These are phyloP conservation scores for Cactoblastis cactorum DNA, from an alignment of 2,888 invertebrate genomes.

Conservation along the genomic window DNA sequence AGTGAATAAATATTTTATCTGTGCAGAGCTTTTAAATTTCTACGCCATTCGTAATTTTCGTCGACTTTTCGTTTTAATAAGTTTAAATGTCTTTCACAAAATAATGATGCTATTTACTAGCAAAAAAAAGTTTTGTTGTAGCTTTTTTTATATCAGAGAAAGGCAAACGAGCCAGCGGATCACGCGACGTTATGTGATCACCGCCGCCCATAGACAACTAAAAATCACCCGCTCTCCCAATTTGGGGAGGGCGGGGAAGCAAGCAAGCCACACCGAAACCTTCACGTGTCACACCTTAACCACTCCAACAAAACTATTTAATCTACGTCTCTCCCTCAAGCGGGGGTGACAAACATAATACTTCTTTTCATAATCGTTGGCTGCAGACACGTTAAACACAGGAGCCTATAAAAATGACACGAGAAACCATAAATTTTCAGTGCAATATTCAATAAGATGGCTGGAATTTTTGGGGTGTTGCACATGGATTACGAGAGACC, in stretches of 20 bases:
- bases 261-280: conserved; percentile 13
- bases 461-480: conserved; percentile 24
- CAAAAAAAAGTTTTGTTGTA: no score
- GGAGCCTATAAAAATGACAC: conserved; percentile 69
- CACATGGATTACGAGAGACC: neutral
- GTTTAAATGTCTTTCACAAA: no score
- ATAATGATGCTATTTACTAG: no score
- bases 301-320: conserved; percentile 19
- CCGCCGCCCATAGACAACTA: no score
- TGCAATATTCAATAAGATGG: conserved; percentile 59
- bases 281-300: conserved; percentile 17
- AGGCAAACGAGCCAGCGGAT: no score
- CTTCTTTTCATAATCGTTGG: conserved; percentile 62
- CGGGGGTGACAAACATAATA: conserved; percentile 55
- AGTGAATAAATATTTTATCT: no score
- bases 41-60: no score
- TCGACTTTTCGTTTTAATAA: no score
- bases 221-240: no score
- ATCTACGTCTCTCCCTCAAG: conserved; percentile 28
- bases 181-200: no score
- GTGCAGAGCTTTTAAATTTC: no score
- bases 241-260: neutral
- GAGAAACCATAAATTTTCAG: conserved; percentile 66
- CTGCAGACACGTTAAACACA: conserved; percentile 69
- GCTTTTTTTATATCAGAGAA: no score